These are phyloP conservation scores for Allolobophora icterica DNA, from an alignment of 2,888 invertebrate genomes.

Conservation along the genomic window DNA sequence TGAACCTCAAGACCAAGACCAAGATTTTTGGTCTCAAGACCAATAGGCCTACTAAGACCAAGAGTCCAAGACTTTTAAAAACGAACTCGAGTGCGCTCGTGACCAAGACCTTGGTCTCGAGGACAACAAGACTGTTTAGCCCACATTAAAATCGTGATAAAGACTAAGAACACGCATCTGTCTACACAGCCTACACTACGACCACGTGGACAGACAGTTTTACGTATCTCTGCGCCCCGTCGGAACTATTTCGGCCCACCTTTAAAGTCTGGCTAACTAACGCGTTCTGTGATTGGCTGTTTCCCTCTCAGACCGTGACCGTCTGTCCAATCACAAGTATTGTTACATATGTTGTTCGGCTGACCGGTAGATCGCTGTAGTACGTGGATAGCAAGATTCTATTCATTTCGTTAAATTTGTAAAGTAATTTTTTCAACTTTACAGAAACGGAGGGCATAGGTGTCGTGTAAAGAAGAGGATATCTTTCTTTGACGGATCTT, in stretches of 20 bases:
- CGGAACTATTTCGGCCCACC: constrained; percentile 1
- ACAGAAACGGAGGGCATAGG: background rate
- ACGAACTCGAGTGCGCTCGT: too few relatives aligned
- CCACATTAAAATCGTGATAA: background rate
- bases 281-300: background rate
- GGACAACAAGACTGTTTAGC: too few relatives aligned
- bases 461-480: background rate
- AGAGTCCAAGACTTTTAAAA: too few relatives aligned
- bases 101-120: too few relatives aligned
- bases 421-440: background rate
- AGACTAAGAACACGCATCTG: background rate
- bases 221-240: background rate
- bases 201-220: background rate
- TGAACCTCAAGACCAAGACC: too few relatives aligned
- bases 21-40: too few relatives aligned
- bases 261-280: background rate
- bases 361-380: background rate
- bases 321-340: background rate
- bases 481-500: background rate
- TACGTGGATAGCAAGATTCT: background rate
- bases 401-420: background rate
- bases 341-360: constrained; percentile 26
- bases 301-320: constrained; percentile 19
- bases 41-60: too few relatives aligned
- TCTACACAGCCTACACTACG: background rate